Evolutionary conservation across 1,140 invertebrate species (phyloP), one percentile per base, ranked within the genome.

Genomic region (Drosophila bocki): DNA sequence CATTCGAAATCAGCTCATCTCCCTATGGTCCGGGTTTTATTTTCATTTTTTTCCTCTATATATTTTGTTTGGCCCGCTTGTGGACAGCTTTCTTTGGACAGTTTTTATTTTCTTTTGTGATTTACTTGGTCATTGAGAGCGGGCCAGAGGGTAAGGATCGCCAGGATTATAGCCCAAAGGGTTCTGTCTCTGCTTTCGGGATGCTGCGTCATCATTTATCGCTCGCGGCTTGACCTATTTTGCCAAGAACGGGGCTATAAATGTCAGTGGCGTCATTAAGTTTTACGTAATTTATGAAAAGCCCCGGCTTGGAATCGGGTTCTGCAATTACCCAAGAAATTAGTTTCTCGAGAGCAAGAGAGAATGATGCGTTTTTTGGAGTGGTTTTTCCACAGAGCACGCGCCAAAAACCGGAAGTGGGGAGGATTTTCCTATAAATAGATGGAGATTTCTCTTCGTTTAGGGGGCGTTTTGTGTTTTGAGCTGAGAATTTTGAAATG

Each of bases 31-130:
- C 9, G 58, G 57, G 59, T 56, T 45, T 70, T 42, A 22, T 41
- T 26, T 47, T 51, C 29, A 42, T 19, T 39, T 29, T 42, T 56
- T 65, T 61, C 60, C 37, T 56, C 41, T 13, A 19, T n/a, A 11
- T 69, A 60, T 79, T 68, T 83, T 57, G 50, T 65, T 53, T 68
- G 51, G 35, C 83, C 81, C 81, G 61, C 80, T 90, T 88, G 85
- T 85, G 85, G 85, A 90, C 85, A 88, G 51, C 78, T 76, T 72
- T 75, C 61, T 82, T 85, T 70, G 85, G 85, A 90, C 85, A 90
- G 70, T 90, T 90, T 53, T 90, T 90, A 90, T 90, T 90, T 90
- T 90, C 85, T 75, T 88, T 90, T 90, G 85, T 90, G 85, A 90
- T 90, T 90, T 90, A 90, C 69, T 80, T 80, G 84, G 78, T 47